These are phyloP conservation scores for Sarcophilus harrisii DNA, from an alignment of 2,797 vertebrate species.

Conservation along the genomic window DNA sequence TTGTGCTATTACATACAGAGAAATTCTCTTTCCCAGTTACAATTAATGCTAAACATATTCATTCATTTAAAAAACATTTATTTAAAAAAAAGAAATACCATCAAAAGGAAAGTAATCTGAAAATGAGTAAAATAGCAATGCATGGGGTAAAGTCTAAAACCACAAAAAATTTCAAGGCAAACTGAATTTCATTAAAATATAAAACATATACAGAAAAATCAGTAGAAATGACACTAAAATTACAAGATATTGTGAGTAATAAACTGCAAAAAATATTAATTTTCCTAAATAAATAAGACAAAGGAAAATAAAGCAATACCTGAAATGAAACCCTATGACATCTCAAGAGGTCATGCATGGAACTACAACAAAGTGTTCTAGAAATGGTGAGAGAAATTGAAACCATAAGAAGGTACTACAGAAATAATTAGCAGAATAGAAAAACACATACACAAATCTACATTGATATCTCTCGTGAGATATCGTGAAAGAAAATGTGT, in stretches of 20 bases:
- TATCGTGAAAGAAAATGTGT: neutral
- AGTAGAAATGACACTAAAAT: neutral
- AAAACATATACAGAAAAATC: neutral
- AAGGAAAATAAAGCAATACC: neutral
- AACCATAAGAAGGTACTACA: neutral
- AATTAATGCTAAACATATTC: neutral
- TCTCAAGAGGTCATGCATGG: neutral
- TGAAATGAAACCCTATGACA: neutral
- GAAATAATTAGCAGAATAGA: neutral
- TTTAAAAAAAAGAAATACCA: no score
- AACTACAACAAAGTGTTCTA: neutral
- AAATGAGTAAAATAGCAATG: neutral
- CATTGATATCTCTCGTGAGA: neutral
- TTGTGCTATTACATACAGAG: neutral
- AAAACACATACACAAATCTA: neutral
- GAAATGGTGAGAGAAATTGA: neutral
- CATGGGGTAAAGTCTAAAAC: neutral
- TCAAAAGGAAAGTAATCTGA: neutral
- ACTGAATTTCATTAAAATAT: neutral
- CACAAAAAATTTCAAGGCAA: neutral
- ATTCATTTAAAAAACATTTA: neutral
- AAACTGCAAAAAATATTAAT: neutral
- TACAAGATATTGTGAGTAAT: neutral
- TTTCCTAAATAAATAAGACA: neutral
- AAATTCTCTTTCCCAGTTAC: neutral